Percentiles rank a stretch among this genome's conserved stretches.
Evolutionary conservation across 2,797 vertebrate genomes (phyloP).

Genomic region (Aselliscus stoliczkanus): DNA sequence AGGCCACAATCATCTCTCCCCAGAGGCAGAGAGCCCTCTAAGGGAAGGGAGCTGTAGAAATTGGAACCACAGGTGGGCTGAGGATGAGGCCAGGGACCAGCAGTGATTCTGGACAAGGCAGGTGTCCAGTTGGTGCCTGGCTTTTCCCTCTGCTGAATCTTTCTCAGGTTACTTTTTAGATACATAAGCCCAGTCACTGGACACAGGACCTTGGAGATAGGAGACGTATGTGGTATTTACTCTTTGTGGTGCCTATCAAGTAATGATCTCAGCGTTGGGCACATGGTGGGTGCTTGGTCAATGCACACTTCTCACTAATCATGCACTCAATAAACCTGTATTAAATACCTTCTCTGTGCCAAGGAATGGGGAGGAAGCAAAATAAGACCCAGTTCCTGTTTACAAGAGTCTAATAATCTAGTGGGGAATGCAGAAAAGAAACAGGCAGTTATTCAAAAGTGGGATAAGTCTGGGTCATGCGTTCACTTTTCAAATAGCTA

Average conservation of each 20-base stretch:
- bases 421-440: neutral
- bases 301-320: neutral
- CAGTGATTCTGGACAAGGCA: neutral
- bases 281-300: no score
- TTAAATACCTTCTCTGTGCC: neutral
- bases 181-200: neutral
- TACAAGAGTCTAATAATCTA: neutral
- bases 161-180: neutral
- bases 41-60: neutral
- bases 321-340: neutral
- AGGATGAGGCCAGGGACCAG: neutral
- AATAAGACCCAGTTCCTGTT: neutral
- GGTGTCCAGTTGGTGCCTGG: neutral
- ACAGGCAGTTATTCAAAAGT: neutral
- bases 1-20: neutral
- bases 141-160: neutral
- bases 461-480: neutral
- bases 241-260: neutral
- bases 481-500: neutral
- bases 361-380: neutral
- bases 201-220: neutral
- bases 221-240: neutral
- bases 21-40: neutral
- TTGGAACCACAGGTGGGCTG: neutral
- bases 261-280: neutral